phyloP scores from a whole-genome alignment of 1,140 invertebrate genomes.

The Xylocopa sonorina region DNA sequence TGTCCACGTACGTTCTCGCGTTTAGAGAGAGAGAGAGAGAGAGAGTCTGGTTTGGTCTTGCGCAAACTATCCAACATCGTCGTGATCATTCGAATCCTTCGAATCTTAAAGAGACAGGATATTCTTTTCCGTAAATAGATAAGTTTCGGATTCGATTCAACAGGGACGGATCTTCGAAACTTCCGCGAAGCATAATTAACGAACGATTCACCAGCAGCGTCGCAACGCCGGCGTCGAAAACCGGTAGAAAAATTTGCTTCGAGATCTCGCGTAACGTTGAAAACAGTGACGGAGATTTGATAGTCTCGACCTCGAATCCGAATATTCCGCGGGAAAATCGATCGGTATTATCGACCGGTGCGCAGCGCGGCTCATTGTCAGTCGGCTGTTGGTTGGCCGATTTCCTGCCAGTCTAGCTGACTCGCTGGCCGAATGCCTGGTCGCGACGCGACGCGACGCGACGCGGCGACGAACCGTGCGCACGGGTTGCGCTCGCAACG shows the following conservation, averaged over 20 bases:
- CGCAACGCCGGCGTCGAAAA: no score
- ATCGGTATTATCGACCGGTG: conserved; percentile 56
- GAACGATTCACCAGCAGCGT: no score
- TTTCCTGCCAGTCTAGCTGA: conserved; percentile 46
- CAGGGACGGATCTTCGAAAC: conserved; percentile 5
- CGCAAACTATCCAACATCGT: conserved; percentile 49
- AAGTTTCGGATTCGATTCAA: background rate
- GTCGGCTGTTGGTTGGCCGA: conserved; percentile 32
- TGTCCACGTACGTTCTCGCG: conserved; percentile 38
- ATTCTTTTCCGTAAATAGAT: conserved; percentile 12
- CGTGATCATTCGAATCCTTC: conserved; percentile 52
- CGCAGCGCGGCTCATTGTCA: conserved; percentile 4
- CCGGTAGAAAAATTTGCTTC: no score
- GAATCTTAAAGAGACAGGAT: conserved; percentile 36
- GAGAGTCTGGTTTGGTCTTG: no score
- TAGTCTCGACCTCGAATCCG: background rate
- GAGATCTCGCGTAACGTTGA: no score
- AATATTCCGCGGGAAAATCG: conserved; percentile 38
- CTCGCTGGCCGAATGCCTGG: conserved; percentile 61
- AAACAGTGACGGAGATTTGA: no score
- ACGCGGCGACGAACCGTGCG: conserved; percentile 47
- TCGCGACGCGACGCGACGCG: no score
- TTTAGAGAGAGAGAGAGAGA: background rate
- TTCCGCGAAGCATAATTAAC: conserved; percentile 11
- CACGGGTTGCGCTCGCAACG: conserved; percentile 52